Percentiles rank a stretch among this genome's conserved stretches.
Evolutionary conservation across 2,888 invertebrate species (phyloP).

Genomic region (Melitaea athalia): DNA sequence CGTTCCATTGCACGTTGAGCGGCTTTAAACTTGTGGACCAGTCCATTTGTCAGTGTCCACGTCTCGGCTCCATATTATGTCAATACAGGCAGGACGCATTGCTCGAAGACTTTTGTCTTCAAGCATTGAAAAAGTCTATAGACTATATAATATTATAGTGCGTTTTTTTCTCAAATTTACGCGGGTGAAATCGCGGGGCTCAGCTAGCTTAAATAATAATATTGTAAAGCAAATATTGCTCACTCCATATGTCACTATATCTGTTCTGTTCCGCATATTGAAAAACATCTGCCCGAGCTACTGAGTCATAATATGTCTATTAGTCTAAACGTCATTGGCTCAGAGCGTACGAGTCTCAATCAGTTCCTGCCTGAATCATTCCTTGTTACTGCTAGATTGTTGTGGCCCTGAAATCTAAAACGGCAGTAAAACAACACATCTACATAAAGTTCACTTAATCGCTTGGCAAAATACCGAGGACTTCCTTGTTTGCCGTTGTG

Average conservation of each 20-base stretch:
- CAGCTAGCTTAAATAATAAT: slow-evolving; percentile 1
- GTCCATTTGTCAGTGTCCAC: too few species aligned
- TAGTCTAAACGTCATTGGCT: slow-evolving; percentile 35
- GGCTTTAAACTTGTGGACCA: too few species aligned
- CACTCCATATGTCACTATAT: slow-evolving; percentile 37
- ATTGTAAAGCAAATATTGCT: slow-evolving; percentile 34
- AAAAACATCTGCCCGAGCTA: slow-evolving; percentile 41
- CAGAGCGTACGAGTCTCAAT: slow-evolving; percentile 29
- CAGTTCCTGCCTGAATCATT: slow-evolving; percentile 45
- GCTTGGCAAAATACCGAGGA: slow-evolving; percentile 56
- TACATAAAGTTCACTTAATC: slow-evolving; percentile 60
- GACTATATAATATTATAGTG: too few species aligned
- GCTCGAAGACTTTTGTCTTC: too few species aligned
- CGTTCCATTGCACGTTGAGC: too few species aligned
- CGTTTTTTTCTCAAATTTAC: too few species aligned
- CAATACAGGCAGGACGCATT: too few species aligned
- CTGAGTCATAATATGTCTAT: slow-evolving; percentile 42
- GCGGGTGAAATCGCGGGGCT: too few species aligned
- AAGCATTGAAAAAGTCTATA: too few species aligned
- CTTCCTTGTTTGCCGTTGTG: slow-evolving; percentile 76
- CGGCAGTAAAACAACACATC: slow-evolving; percentile 57
- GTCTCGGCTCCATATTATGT: too few species aligned
- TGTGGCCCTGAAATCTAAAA: slow-evolving; percentile 57
- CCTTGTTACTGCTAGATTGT: slow-evolving; percentile 38
- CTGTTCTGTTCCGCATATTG: slow-evolving; percentile 31